phyloP scores from a whole-genome alignment of 2,113 vertebrate genomes.

The Apistogramma diplotaenia region DNA sequence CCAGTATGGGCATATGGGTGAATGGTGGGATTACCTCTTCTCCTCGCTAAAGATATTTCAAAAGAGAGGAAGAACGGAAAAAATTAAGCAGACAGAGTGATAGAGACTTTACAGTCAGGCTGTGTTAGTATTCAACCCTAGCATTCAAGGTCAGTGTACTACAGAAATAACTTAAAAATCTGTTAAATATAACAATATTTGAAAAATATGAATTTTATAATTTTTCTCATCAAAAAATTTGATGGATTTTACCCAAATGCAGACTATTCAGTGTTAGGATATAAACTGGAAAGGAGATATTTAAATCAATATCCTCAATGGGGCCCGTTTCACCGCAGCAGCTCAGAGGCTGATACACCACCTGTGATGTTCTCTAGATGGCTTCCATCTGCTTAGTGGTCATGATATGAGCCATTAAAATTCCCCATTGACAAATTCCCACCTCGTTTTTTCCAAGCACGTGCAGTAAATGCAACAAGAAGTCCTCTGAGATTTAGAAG shows the following conservation, averaged over 20 bases:
- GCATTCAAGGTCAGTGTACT: slow-evolving; percentile 35
- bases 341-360: slow-evolving; percentile 26
- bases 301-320: neutral
- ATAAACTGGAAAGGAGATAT: neutral
- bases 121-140: slow-evolving; percentile 29
- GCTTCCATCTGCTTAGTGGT: slow-evolving; percentile 18
- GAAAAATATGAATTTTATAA: neutral
- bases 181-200: neutral
- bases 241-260: neutral
- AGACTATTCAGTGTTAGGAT: neutral
- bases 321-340: neutral
- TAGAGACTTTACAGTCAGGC: neutral
- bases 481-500: slow-evolving; percentile 19
- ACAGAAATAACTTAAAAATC: slow-evolving; percentile 16
- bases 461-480: slow-evolving; percentile 32
- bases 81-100: neutral
- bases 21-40: slow-evolving; percentile 26
- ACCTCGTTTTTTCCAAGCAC: neutral
- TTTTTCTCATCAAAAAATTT: neutral
- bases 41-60: slow-evolving; percentile 7
- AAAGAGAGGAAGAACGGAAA: neutral
- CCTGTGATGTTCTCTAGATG: slow-evolving; percentile 17
- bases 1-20: slow-evolving; percentile 9
- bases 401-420: slow-evolving; percentile 41
- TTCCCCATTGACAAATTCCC: neutral